Evolutionary conservation across 2,113 vertebrate genomes (phyloP).

Genomic region (Nothobranchius furzeri): DNA sequence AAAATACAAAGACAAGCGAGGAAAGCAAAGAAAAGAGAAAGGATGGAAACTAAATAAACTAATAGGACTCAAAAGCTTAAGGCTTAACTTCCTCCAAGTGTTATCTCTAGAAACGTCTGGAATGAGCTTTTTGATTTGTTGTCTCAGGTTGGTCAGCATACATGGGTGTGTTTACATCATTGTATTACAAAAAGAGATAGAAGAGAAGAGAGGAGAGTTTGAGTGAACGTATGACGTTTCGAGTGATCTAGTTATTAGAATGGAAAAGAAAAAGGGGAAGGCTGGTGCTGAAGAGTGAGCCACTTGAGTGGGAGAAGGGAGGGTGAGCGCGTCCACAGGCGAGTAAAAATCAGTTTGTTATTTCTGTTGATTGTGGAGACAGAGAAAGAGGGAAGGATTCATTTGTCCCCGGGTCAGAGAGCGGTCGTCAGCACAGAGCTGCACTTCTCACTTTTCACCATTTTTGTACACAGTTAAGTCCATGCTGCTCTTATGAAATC

Average conservation of each 20-base stretch:
- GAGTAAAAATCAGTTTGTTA: constrained; percentile 64
- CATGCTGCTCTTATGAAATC: constrained; percentile 25
- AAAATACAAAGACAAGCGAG: constrained; percentile 26
- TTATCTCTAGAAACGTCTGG: constrained; percentile 23
- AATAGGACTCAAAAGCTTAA: not conserved
- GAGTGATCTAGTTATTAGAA: constrained; percentile 72
- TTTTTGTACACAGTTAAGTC: constrained; percentile 52
- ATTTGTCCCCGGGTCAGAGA: constrained; percentile 60
- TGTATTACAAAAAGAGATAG: not conserved
- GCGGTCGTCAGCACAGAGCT: constrained; percentile 44
- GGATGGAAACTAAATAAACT: not conserved
- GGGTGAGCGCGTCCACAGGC: constrained; percentile 39
- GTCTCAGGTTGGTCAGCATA: constrained; percentile 23
- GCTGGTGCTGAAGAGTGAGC: constrained; percentile 65
- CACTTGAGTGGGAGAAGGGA: constrained; percentile 47
- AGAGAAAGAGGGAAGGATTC: constrained; percentile 45
- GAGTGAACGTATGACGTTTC: constrained; percentile 51
- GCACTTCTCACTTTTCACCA: constrained; percentile 5
- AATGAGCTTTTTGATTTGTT: constrained; percentile 24
- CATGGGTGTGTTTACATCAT: constrained; percentile 18
- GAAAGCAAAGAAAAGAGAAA: not conserved
- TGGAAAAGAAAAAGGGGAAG: constrained; percentile 56
- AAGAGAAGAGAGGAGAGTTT: not conserved
- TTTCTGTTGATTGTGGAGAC: constrained; percentile 65
- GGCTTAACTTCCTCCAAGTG: not conserved